Evolutionary conservation across 2,797 vertebrate genomes (phyloP).

Genomic region (Clarias fuscus): DNA sequence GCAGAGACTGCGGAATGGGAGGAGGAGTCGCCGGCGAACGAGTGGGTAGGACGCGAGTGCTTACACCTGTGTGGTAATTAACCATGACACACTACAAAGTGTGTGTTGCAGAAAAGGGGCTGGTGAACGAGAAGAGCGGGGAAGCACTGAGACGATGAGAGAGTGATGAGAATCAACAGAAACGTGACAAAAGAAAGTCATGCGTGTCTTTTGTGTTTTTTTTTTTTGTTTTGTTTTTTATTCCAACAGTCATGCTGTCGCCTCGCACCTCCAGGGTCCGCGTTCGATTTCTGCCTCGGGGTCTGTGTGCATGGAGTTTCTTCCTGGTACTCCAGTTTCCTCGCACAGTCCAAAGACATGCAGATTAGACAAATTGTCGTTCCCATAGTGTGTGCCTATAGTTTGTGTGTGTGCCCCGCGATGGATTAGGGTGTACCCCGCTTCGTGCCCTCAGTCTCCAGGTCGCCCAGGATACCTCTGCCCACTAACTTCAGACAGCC

Average conservation of each 20-base stretch:
- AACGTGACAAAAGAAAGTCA: neutral
- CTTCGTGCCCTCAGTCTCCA: neutral
- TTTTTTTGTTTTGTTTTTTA: no score
- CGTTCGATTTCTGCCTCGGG: no score
- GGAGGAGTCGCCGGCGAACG: neutral
- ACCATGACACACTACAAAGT: slow-evolving; percentile 1
- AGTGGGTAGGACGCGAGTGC: neutral
- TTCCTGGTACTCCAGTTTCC: no score
- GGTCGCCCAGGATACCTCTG: neutral
- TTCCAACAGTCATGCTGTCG: no score
- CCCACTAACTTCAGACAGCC: neutral
- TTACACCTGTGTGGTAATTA: slow-evolving; percentile 17
- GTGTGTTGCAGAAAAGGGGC: no score
- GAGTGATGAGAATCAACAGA: neutral
- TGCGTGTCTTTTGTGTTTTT: neutral
- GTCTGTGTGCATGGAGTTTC: no score
- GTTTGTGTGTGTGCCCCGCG: no score
- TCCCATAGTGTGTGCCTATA: no score
- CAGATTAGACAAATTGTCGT: no score
- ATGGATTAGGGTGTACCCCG: no score
- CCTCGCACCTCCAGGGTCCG: no score
- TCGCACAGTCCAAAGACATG: no score
- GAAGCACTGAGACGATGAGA: neutral
- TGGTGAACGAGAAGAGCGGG: neutral
- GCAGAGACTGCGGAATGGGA: neutral